Percentiles rank a stretch among this genome's conserved stretches.
Evolutionary conservation across 2,113 vertebrate species (phyloP).

Genomic region (Emydura subglobosa): DNA sequence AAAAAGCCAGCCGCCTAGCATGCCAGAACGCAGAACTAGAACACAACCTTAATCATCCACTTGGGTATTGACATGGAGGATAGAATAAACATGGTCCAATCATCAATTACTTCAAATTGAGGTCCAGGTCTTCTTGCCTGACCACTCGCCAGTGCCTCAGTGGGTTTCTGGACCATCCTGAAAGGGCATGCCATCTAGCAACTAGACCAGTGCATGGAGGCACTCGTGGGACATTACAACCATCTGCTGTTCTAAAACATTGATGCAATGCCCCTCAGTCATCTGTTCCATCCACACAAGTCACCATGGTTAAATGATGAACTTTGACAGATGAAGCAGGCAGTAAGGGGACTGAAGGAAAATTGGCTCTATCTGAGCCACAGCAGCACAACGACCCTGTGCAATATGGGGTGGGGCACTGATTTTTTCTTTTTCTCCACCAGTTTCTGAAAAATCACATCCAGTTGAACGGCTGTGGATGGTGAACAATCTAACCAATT

Average conservation of each 20-base stretch:
- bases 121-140: background rate
- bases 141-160: background rate
- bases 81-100: background rate
- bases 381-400: background rate
- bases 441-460: background rate
- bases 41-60: background rate
- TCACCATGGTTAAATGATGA: constrained; percentile 17
- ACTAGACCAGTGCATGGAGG: constrained; percentile 3
- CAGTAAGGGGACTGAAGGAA: constrained; percentile 27
- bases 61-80: background rate
- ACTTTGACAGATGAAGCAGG: constrained; percentile 42
- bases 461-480: background rate
- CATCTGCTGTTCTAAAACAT: constrained; percentile 62
- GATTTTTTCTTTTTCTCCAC: background rate
- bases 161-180: constrained; percentile 38
- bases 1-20: constrained; percentile 50
- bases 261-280: constrained; percentile 42
- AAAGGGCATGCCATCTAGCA: constrained; percentile 9
- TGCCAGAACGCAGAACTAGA: constrained; percentile 33
- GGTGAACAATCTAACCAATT: background rate
- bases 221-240: constrained; percentile 17
- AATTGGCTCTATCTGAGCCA: constrained; percentile 17
- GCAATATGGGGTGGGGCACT: background rate
- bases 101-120: constrained; percentile 1
- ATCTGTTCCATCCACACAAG: constrained; percentile 57